Evolutionary conservation across 2,888 invertebrate species (phyloP).

Genomic region (Limnephilus marmoratus): DNA sequence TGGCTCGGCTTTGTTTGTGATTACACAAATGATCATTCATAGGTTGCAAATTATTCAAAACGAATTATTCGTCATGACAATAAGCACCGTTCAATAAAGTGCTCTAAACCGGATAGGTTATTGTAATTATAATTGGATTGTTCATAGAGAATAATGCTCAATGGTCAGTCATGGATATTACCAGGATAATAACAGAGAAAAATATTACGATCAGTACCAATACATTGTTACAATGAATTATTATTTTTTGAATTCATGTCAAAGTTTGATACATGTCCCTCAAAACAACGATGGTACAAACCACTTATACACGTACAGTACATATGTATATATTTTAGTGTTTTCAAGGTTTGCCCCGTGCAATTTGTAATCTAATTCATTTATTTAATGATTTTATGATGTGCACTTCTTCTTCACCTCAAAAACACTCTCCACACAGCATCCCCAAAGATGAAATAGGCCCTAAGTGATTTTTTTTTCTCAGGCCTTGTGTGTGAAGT

Average conservation of each 20-base stretch:
- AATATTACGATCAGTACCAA: background rate
- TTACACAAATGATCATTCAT: background rate
- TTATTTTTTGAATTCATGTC: background rate
- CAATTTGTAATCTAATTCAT: no score
- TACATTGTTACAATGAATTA: background rate
- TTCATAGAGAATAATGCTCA: background rate
- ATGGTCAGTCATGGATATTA: constrained; percentile 2
- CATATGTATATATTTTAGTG: background rate
- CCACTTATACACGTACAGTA: background rate
- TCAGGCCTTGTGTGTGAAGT: no score
- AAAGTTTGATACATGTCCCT: background rate
- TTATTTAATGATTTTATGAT: no score
- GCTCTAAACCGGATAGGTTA: no score
- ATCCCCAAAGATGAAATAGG: no score
- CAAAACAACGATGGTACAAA: no score
- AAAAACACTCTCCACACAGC: no score
- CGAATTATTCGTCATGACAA: background rate
- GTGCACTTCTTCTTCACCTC: no score
- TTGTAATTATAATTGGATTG: background rate
- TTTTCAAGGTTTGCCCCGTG: background rate
- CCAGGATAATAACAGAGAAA: background rate
- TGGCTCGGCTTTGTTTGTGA: background rate
- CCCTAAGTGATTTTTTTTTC: no score
- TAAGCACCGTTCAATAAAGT: background rate
- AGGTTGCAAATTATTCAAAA: background rate